Evolutionary conservation across 1,140 invertebrate species (phyloP).

Genomic region (Drosophila novamexicana): DNA sequence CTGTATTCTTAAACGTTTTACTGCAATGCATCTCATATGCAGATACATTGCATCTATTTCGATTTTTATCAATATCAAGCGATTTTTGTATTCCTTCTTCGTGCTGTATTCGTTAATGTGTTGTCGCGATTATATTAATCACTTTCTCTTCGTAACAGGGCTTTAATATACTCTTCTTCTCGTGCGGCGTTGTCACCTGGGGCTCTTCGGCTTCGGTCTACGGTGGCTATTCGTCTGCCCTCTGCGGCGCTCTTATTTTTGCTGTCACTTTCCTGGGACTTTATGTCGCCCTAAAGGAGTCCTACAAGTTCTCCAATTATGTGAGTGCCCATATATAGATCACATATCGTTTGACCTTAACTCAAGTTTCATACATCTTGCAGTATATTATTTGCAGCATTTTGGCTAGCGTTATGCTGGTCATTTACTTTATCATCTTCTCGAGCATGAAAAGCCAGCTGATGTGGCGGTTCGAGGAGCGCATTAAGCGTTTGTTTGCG

Average conservation of each 20-base stretch:
- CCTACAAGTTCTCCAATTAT: slow-evolving; percentile 69
- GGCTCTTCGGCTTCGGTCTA: slow-evolving; percentile 58
- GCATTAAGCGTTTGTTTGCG: slow-evolving; percentile 55
- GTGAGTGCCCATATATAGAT: slow-evolving; percentile 37
- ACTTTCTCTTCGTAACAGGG: slow-evolving; percentile 25
- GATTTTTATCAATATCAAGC: no score
- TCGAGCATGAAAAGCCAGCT: slow-evolving; percentile 54
- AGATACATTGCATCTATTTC: no score
- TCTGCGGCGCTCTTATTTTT: slow-evolving; percentile 50
- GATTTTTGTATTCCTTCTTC: no score
- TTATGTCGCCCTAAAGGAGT: slow-evolving; percentile 65
- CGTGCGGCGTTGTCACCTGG: slow-evolving; percentile 72
- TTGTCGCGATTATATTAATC: not conserved
- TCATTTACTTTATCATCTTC: slow-evolving; percentile 64
- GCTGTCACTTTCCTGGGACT: slow-evolving; percentile 60
- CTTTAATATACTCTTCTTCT: slow-evolving; percentile 72
- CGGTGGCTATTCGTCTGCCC: slow-evolving; percentile 60
- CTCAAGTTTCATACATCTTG: not conserved
- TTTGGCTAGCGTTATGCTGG: slow-evolving; percentile 48
- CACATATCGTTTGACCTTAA: not conserved
- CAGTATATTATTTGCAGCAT: slow-evolving; percentile 53
- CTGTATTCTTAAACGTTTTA: no score
- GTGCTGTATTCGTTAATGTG: not conserved
- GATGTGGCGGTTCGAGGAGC: slow-evolving; percentile 57
- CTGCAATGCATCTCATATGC: no score